Evolutionary conservation across 2,797 vertebrate species (phyloP).

Genomic region (Lemur catta): DNA sequence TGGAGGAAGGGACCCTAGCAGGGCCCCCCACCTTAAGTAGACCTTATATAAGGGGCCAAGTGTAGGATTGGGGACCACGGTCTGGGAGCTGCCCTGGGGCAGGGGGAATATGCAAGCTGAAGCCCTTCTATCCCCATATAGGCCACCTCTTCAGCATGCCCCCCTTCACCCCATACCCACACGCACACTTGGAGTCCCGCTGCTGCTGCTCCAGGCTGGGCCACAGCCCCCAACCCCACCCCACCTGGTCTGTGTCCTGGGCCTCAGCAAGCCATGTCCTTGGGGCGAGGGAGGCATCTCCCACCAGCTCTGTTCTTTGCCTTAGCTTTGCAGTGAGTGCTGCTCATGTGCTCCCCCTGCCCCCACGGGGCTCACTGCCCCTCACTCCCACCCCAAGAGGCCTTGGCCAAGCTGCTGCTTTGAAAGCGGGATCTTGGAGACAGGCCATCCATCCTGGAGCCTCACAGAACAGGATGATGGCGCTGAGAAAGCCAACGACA

Average conservation of each 20-base stretch:
- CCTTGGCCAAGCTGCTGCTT: conserved; percentile 55
- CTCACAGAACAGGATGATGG: neutral
- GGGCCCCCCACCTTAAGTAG: neutral
- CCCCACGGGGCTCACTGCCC: neutral
- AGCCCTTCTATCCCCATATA: conserved; percentile 21
- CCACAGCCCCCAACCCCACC: neutral
- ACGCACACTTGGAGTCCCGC: conserved; percentile 31
- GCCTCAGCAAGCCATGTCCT: conserved; percentile 45
- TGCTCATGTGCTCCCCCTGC: conserved; percentile 69
- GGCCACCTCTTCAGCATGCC: conserved; percentile 70
- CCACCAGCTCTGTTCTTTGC: conserved; percentile 77
- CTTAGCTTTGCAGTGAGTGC: conserved; percentile 84
- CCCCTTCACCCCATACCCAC: neutral
- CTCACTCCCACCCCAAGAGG: neutral
- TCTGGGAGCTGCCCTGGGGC: conserved; percentile 38
- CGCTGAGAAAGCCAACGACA: conserved; percentile 65
- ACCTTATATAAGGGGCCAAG: conserved; percentile 42
- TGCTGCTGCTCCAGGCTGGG: conserved; percentile 50
- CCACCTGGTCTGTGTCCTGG: neutral
- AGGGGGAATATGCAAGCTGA: neutral
- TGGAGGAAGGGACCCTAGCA: conserved; percentile 21
- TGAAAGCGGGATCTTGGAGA: neutral
- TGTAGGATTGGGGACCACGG: conserved; percentile 57
- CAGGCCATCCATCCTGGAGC: conserved; percentile 29
- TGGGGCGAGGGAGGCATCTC: neutral